Percentiles rank a stretch among this genome's conserved stretches.
These are phyloP conservation scores for Monarcha castaneiventris DNA, from an alignment of 2,113 vertebrate genomes.

Conservation along the genomic window DNA sequence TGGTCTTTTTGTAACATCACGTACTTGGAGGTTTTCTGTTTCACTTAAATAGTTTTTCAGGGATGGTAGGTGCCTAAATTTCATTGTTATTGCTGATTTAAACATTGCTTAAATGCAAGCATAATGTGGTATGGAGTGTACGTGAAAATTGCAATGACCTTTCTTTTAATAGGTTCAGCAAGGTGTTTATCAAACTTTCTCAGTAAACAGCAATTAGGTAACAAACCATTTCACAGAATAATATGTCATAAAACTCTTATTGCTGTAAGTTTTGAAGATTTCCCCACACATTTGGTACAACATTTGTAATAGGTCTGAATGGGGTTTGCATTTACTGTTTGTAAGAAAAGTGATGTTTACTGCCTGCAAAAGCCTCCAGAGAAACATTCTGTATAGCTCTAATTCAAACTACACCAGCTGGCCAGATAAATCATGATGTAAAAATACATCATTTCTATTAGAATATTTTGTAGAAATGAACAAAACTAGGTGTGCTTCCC, in stretches of 20 bases:
- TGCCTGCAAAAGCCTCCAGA: constrained; percentile 30
- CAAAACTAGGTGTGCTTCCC: constrained; percentile 56
- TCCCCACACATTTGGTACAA: background rate
- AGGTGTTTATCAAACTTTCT: constrained; percentile 45
- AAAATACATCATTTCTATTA: constrained; percentile 50
- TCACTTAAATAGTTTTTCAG: background rate
- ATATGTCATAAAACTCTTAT: constrained; percentile 18
- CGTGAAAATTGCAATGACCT: background rate
- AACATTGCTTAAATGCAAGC: background rate
- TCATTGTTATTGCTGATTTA: constrained; percentile 16
- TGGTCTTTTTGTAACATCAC: background rate
- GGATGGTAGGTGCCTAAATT: background rate
- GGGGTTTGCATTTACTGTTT: constrained; percentile 23
- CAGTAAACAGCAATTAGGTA: constrained; percentile 33
- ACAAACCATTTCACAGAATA: constrained; percentile 39
- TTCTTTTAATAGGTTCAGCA: constrained; percentile 28
- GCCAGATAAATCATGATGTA: constrained; percentile 63
- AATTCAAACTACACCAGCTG: constrained; percentile 69
- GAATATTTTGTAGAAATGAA: constrained; percentile 66
- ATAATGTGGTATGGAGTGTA: background rate
- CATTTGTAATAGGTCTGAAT: background rate
- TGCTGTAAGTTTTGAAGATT: background rate
- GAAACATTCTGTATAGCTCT: constrained; percentile 47
- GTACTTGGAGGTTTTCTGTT: background rate
- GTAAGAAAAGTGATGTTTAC: constrained; percentile 38